Base-by-base conservation (phyloP, 1,140 invertebrate species). In the Ganaspis sp. region DNA sequence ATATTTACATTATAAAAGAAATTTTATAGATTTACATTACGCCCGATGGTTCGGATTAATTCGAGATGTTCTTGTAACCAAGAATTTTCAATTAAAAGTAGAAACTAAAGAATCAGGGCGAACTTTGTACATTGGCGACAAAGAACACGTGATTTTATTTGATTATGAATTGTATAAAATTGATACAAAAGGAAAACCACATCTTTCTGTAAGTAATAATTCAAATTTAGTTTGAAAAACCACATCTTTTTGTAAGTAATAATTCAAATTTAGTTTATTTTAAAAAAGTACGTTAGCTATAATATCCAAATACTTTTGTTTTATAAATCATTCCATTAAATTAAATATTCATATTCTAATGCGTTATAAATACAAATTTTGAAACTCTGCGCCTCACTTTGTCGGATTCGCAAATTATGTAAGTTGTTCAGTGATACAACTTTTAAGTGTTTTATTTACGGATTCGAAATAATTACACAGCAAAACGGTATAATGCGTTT, bases 151-250 rank as follows among this genome's bases (percentile, higher is more conserved):
- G 15, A 26, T 64, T 12, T 6, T 64, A 11, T 64, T 29, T n/a
- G 21, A 64, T 15, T 64, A 64, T 15, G 54, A 64, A 64, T 8
- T 64, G 0, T 64, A n/a, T 64, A 64, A 26, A 64, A 64, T 64
- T 12, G 21, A 64, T 23, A 26, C 23, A 11, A 64, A 64, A 29
- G 54, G 54, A 64, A 64, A 64, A 64, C 9, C 23, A 1, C 5
- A 64, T 15, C 12, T 4, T 29, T 4, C 54, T 3, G 54, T 64
- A 15, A 64, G 11, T 1, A 5, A 11, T 29, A 15, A 12, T 58
- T 58, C 21, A 2, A 26, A 9, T n/a, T n/a, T 49, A n/a, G 2
- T 58, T 58, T 58, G 54, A 23, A 64, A 64, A 64, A 64, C 9
- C 23, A 1, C 5, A 64, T 15, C 12, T 4, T 29, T 4, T 23